Evolutionary conservation across 2,113 vertebrate genomes (phyloP), one percentile per base, ranked within the genome.

Genomic region (Anolis carolinensis): DNA sequence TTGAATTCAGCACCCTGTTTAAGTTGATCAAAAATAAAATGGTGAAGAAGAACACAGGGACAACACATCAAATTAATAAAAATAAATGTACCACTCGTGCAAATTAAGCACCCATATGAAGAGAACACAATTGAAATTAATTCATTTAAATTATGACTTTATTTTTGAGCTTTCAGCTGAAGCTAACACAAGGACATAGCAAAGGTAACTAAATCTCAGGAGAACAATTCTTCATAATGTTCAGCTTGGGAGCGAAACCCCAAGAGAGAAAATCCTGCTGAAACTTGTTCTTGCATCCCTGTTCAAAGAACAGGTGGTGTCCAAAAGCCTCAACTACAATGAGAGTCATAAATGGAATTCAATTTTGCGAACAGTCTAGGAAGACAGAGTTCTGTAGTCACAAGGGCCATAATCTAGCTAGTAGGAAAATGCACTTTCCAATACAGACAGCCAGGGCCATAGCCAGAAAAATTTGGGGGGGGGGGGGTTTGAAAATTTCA

Each of bases 1-100:
- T 6, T 50, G 68, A 81, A 36, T 63, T 21, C 88, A 86, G 39
- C 1, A 8, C 84, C 30, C 34, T 67, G 84, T 18, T 48, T 87
- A 52, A 88, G 20, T 55, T 83, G 72, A 34, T 55, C 71, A 72
- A 91, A 89, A 86, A 11, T 18, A 88, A 74, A 0, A 1, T 25
- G 25, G 8, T 30, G 7, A 30, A 27, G 23, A 68, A 68, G 27
- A 68, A 30, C 25, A 25, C 7, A 68, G 25, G 25, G 65, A 68
- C 25, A 68, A 9, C 10, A 27, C 27, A 30, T 30, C 21, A 25
- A 30, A 25, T 44, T 44, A 44, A 68, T 25, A 68, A 68, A 68
- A 68, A 68, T 27, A 30, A 30, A 68, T 25, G 7, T 30, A 30
- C 25, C 25, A 27, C 7, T 27, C 18, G 8, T 67, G 21, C 65